Evolutionary conservation across 2,797 vertebrate genomes (phyloP), one percentile per base, ranked within the genome.

Genomic region (Pteronotus mesoamericanus): DNA sequence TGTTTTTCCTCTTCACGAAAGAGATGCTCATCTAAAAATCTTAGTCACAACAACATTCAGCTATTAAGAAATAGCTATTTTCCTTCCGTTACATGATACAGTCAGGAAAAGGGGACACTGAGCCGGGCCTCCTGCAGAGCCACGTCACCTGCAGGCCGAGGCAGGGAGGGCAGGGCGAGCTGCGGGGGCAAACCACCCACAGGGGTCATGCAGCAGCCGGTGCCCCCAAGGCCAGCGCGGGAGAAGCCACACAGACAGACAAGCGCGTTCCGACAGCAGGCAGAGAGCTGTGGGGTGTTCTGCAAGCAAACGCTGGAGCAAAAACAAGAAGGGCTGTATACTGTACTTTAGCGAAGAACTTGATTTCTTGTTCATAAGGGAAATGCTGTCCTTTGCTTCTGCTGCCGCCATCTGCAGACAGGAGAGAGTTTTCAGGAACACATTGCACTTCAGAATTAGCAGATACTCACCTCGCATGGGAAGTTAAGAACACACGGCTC

Each of bases 341-440:
- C 98, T 94, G 96, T 98, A 99, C 99, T 99, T 99, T 99, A 96
- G 99, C 99, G 98, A 99, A 99, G 98, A 99, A 99, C 98, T 99
- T 99, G 94, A 99, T 99, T 98, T 99, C 99, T 98, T 99, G 99
- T 88, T 99, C 99, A 39, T 99, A 99, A 72, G 99, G 99, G 97
- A 99, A 99, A 88, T 98, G 99, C 48, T 99, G 99, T 97, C 99
- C 99, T 98, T 99, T 99, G 59, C 97, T 98, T 97, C 98, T 98
- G 39, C 98, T 98, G 97, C 98, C 99, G 80, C 98, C 98, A 98
- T 99, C 99, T 99, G 97, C 80, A 95, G 94, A 97, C 46, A 97
- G 16, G 92, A 98, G 22, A 98, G 97, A 97, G 86, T 95, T 86
- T 86, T 96, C 96, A 96, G 55, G 78, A 93, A 29, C 78, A 37